Evolutionary conservation across 1,140 invertebrate genomes (phyloP).

Genomic region (Camponotus pennsylvanicus): DNA sequence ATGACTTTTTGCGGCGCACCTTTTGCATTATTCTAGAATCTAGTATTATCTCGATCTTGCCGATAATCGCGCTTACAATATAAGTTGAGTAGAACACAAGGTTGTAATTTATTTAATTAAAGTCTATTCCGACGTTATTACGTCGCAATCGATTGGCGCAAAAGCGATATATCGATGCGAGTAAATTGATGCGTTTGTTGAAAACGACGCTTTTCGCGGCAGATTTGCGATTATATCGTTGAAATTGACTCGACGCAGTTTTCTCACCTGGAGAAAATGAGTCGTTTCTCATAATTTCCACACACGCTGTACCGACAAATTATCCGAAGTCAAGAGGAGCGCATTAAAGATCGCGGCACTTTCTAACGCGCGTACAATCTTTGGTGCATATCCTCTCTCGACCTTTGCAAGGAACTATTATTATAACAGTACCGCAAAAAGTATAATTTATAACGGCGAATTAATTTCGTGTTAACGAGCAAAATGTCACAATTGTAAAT

Average conservation of each 20-base stretch:
- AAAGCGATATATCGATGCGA: conserved; percentile 6
- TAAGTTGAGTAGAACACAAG: conserved; percentile 7
- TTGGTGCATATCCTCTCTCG: not conserved
- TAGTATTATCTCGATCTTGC: conserved; percentile 59
- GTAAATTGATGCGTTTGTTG: conserved; percentile 46
- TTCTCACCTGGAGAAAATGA: conserved; percentile 39
- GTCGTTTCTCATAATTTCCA: conserved; percentile 36
- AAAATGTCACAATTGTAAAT: conserved; percentile 50
- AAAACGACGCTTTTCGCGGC: conserved; percentile 2
- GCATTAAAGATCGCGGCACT: conserved; percentile 35
- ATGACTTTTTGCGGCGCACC: conserved; percentile 17
- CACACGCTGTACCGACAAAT: conserved; percentile 31
- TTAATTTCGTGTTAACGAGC: conserved; percentile 40
- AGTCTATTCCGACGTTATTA: conserved; percentile 58
- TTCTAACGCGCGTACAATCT: conserved; percentile 43
- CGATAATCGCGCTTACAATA: conserved; percentile 54
- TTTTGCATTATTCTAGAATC: conserved; percentile 60
- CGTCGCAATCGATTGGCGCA: conserved; percentile 29
- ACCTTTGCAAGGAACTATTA: conserved; percentile 37
- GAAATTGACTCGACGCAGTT: conserved; percentile 31
- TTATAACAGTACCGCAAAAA: conserved; percentile 37
- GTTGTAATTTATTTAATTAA: conserved; percentile 49
- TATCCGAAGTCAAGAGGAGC: conserved; percentile 45
- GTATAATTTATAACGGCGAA: conserved; percentile 23
- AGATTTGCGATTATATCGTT: conserved; percentile 40